Conservation (phyloP, 2,797 vertebrate genomes). For the Strix occidentalis region DNA sequence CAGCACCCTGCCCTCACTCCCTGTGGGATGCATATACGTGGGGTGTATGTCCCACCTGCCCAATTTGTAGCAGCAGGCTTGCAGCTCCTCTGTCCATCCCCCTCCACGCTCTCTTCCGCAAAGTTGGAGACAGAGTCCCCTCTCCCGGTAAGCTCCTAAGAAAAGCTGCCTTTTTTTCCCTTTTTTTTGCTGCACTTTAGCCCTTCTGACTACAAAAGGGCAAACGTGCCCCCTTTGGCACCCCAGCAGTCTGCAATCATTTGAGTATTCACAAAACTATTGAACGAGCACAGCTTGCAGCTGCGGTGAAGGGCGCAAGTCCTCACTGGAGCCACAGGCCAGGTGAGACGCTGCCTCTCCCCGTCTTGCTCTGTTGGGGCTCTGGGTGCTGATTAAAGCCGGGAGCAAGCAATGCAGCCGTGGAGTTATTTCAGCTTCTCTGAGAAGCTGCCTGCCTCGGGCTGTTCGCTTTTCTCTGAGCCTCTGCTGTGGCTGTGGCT, state of each 20-base stretch:
- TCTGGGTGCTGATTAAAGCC: background rate
- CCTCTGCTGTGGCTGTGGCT: background rate
- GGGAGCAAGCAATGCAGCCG: background rate
- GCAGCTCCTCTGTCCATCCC: background rate
- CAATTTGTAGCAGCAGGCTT: too few relatives aligned
- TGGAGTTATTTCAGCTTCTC: background rate
- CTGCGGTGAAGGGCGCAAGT: background rate
- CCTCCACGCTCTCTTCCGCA: background rate
- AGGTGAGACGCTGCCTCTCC: background rate
- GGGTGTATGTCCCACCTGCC: background rate
- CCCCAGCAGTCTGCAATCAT: background rate
- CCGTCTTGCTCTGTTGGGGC: background rate
- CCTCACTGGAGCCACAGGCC: background rate
- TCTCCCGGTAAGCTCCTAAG: background rate
- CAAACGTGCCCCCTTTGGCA: background rate
- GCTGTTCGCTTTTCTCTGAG: background rate
- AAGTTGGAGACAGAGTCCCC: background rate
- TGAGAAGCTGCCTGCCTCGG: too few relatives aligned
- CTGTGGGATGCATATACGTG: rapidly evolving
- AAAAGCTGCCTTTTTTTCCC: background rate
- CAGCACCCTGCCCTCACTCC: background rate
- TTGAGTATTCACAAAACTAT: background rate
- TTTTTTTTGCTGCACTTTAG: background rate
- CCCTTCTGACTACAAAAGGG: background rate
- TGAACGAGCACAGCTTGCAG: background rate